These are phyloP conservation scores for Lysiphlebus fabarum DNA, from an alignment of 1,140 invertebrate genomes.

Conservation along the genomic window DNA sequence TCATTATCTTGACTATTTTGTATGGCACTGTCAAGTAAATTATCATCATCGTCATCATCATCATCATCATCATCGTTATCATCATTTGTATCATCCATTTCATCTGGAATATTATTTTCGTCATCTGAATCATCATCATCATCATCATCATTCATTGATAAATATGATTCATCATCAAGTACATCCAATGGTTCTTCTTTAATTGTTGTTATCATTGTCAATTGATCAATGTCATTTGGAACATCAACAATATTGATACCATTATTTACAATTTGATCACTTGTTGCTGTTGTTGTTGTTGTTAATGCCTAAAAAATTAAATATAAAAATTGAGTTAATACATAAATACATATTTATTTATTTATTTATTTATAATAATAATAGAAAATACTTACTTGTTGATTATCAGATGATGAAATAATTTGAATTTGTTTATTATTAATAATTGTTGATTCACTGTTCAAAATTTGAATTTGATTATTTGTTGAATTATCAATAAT, in stretches of 20 bases:
- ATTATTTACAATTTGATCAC: constrained; percentile 15
- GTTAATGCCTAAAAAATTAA: constrained; percentile 30
- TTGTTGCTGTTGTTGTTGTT: constrained; percentile 3
- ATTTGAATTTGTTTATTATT: background rate
- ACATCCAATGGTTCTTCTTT: constrained; percentile 49
- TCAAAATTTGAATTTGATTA: too few relatives aligned
- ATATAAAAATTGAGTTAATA: constrained; percentile 13
- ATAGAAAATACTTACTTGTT: too few relatives aligned
- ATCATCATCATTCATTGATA: constrained; percentile 29
- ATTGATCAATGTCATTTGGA: constrained; percentile 28
- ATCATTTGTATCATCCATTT: constrained; percentile 37
- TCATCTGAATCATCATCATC: constrained; percentile 32
- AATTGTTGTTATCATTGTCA: constrained; percentile 40
- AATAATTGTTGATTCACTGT: background rate
- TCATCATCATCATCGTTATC: constrained; percentile 40
- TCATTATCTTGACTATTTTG: constrained; percentile 14
- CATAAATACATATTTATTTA: too few relatives aligned
- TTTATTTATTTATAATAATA: too few relatives aligned
- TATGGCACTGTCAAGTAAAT: constrained; percentile 6
- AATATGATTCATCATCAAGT: constrained; percentile 41
- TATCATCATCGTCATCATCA: constrained; percentile 32
- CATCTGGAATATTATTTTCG: constrained; percentile 41
- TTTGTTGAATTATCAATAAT: too few relatives aligned
- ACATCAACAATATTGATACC: constrained; percentile 21
- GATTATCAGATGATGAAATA: background rate